Percentiles rank a stretch among this genome's conserved stretches.
These are phyloP conservation scores for Xenopus laevis DNA, from an alignment of 2,113 vertebrate genomes.

Conservation along the genomic window DNA sequence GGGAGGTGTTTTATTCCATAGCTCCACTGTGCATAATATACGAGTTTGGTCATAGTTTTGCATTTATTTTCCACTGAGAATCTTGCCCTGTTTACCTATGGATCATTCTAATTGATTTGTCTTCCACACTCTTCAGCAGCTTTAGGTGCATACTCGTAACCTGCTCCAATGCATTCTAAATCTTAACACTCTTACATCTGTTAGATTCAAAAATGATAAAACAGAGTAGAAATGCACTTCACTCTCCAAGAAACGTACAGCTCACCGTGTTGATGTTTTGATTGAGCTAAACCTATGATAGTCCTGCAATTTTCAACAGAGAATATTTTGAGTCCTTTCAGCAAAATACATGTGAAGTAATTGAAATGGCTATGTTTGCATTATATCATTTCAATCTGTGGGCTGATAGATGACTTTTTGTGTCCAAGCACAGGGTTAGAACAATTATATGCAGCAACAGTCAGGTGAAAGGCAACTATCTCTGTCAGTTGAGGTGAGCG, in stretches of 20 bases:
- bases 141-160: no score
- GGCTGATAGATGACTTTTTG: slow-evolving; percentile 19
- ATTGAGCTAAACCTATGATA: neutral
- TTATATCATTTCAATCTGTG: slow-evolving; percentile 17
- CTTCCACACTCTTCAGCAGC: no score
- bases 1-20: no score
- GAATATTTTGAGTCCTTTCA: slow-evolving; percentile 21
- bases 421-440: slow-evolving; percentile 10
- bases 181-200: neutral
- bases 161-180: neutral
- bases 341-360: slow-evolving; percentile 30
- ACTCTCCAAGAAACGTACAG: neutral
- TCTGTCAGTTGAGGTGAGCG: slow-evolving; percentile 17
- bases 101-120: no score
- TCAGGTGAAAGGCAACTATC: slow-evolving; percentile 30
- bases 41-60: no score
- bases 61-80: no score
- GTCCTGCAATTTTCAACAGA: slow-evolving; percentile 16
- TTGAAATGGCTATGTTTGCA: slow-evolving; percentile 23
- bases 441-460: slow-evolving; percentile 25
- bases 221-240: slow-evolving; percentile 21
- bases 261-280: neutral
- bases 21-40: no score
- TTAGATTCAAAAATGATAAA: neutral
- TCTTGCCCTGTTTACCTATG: no score